Evolutionary conservation across 2,797 vertebrate genomes (phyloP), one percentile per base, ranked within the genome.

Genomic region (Crocodylus rhombifer): DNA sequence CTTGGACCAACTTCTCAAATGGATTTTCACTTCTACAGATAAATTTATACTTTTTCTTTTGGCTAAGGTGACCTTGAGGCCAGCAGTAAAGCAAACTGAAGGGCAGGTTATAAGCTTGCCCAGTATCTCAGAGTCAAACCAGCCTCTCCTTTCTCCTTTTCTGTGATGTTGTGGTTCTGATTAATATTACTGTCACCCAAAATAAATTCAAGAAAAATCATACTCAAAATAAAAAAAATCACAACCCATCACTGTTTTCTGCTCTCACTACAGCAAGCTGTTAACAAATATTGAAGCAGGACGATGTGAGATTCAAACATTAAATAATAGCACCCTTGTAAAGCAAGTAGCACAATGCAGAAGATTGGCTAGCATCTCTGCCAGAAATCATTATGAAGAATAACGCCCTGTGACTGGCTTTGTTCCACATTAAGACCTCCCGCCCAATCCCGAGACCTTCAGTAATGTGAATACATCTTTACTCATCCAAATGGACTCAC

Each of bases 191-290:
- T 95, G 88, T 84, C 91, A 94, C 87, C 92, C 64, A 62, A 62
- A 62, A 62, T 36, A 71, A 71, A 71, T 42, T 25, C 36, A 42
- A 42, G 25, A 13, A 8, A 42, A 71, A 36, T 71, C 69, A 25
- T 94, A 96, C 95, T 95, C 91, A 96, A 95, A 96, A 86, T 94
- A 92, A 96, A 95, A 90, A 90, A 91, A 91, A 87, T 57, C 63
- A 89, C 78, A 96, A 89, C 73, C 90, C 94, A 95, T 95, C 93
- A 95, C 80, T 90, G 92, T 93, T 95, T 95, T 94, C 92, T 94
- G 93, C 42, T 73, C 6, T 26, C 69, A 73, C 26, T 23, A 73
- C 23, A 95, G 91, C 82, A 95, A 94, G 86, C 88, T 96, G 92
- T 86, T 94, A 95, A 95, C 88, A 95, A 95, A 91, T 95, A 95